Base-by-base conservation (phyloP, 2,797 vertebrate genomes). In the Melanotaenia boesemani region DNA sequence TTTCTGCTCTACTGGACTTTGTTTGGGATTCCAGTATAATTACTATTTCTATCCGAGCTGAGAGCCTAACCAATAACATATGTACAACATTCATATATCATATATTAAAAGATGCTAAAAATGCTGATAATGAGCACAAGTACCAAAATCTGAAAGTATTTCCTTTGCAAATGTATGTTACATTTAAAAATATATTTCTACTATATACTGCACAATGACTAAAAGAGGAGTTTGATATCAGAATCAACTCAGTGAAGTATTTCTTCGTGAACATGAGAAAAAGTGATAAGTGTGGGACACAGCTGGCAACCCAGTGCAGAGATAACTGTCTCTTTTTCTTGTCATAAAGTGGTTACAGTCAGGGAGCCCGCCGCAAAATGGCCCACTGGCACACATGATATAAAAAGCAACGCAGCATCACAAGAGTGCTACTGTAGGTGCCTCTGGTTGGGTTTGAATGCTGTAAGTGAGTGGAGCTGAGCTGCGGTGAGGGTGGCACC, bases 381-480 rank as follows among this genome's bases (percentile, higher is more conserved):
- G 76, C 72, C 79, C 80, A 82, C 72, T 86, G 83, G 85, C 88
- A 87, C 80, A 87, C 52, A 79, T 74, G 84, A 84, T 86, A 87
- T 91, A 90, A 91, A 92, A 92, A 91, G 83, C 85, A 82, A 70
- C 65, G 8, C 55, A 9, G 65, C 39, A 48, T 39, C 86, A 91
- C 90, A 91, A 88, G 85, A 87, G 74, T 6, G 67, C 86, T 80
- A 76, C 91, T 93, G 89, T 91, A 65, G 70, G 39, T 55, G 41
- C 68, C 58, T 72, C 67, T 30, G 72, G 70, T 63, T 74, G 67
- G 76, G 74, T 60, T 44, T 67, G 73, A 61, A 74, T 12, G 63
- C 48, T 74, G 77, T 10, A 12, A 62, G 79, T 44, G 41, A 50
- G 57, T 41, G 67, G 74, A 83, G 83, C 44, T 46, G 32, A 77